A percentile compares a stretch with the other conserved stretches of the same genome.
These are phyloP conservation scores for Siderastrea radians DNA, from an alignment of 92 coral and sea anemone genomes.

Conservation along the genomic window DNA sequence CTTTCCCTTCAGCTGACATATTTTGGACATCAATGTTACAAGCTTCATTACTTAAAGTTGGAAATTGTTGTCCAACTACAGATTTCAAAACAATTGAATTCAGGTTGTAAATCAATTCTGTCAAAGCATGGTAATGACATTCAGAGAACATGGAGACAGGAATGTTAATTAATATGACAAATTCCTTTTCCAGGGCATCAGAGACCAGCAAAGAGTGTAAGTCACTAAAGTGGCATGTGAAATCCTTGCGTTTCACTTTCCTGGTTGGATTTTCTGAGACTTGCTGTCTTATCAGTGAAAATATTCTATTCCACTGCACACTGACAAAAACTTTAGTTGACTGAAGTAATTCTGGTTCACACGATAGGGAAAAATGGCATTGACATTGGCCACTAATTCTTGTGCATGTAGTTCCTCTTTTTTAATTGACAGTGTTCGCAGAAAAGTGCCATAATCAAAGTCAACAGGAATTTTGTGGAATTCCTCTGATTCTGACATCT, in stretches of 20 bases:
- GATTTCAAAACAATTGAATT: not conserved
- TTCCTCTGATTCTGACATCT: constrained; percentile 1
- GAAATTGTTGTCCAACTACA: not conserved
- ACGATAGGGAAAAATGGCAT: not conserved
- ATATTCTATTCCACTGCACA: constrained; percentile 45
- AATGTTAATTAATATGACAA: not conserved
- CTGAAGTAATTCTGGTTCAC: not conserved
- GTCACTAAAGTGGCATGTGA: constrained; percentile 48
- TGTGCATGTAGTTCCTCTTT: not conserved
- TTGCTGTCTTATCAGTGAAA: constrained; percentile 23
- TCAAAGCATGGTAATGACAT: not conserved
- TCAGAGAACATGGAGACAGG: not conserved
- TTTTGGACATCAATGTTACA: not conserved
- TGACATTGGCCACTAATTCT: not conserved
- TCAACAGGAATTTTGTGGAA: not conserved
- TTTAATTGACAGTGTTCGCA: not conserved
- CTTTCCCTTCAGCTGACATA: not conserved
- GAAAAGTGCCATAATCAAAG: not conserved
- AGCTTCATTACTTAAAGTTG: not conserved
- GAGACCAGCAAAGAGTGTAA: constrained; percentile 22
- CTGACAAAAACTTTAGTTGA: not conserved
- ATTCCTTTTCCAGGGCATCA: not conserved
- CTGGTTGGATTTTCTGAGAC: constrained; percentile 33
- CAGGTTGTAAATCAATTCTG: not conserved
- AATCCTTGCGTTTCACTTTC: constrained; percentile 45